Conservation (phyloP, 2,888 invertebrate species). For the Thymelicus lineola region DNA sequence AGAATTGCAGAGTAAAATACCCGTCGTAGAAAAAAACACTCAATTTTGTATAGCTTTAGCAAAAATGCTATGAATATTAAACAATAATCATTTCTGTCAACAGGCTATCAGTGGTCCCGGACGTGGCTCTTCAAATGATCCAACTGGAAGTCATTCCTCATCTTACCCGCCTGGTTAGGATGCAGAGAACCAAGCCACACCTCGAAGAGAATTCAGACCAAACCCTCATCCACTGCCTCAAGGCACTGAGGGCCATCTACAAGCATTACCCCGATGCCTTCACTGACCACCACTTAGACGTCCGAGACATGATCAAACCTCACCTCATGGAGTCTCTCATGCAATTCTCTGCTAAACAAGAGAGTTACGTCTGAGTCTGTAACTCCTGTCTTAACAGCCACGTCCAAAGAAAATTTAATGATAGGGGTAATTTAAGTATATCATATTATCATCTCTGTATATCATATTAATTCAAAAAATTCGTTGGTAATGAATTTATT, state of each 20-base stretch:
- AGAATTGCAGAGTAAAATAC: too few relatives aligned
- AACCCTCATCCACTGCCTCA: constrained; percentile 76
- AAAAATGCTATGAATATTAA: not conserved
- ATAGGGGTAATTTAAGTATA: not conserved
- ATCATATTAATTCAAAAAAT: not conserved
- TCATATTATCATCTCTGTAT: too few relatives aligned
- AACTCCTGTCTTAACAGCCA: not conserved
- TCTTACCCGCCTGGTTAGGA: constrained; percentile 88
- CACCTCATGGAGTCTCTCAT: constrained; percentile 92
- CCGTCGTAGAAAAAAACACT: too few relatives aligned
- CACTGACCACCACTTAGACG: constrained; percentile 81
- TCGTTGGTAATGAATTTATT: not conserved
- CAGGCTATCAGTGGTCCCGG: constrained; percentile 88
- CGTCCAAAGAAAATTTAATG: constrained; percentile 27
- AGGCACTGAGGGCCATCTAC: constrained; percentile 77
- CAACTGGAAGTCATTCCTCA: constrained; percentile 88
- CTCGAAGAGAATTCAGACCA: constrained; percentile 73
- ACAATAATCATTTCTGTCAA: constrained; percentile 22
- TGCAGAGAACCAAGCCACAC: constrained; percentile 68
- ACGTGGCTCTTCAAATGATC: constrained; percentile 88
- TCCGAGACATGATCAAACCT: constrained; percentile 90
- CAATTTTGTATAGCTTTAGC: too few relatives aligned
- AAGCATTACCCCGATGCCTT: constrained; percentile 74
- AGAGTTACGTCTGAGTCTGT: constrained; percentile 88
- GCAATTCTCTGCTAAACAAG: constrained; percentile 91